Base-by-base conservation (phyloP, 2,797 vertebrate species). In the Poecilia velifera region DNA sequence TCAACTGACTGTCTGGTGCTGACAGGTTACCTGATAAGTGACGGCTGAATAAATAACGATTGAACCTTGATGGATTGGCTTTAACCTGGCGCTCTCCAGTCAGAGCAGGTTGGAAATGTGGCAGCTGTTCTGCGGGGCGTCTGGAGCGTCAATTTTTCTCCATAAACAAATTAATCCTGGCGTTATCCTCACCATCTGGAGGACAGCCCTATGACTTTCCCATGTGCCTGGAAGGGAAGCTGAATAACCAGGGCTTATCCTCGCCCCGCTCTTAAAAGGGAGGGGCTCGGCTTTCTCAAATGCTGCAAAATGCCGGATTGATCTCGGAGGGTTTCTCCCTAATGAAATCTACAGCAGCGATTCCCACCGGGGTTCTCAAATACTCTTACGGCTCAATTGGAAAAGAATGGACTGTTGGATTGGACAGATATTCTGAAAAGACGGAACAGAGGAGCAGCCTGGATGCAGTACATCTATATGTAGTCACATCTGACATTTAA, bases 131-230 rank as follows among this genome's bases (percentile, higher is more conserved):
- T 78, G 16, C 31, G 25, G 74, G 82, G 81, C 73, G 72, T 83
- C 84, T 78, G 72, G 57, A 80, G 74, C 57, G 36, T 87, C 70
- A 73, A 25, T 25, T 82, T 89, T 81, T 80, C 87, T 89, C 90
- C 84, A 90, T 80, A 91, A 91, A 91, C 86, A 93, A 90, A 91
- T 88, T 53, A 87, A 83, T 89, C 81, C 72, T 86, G 76, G 88
- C 82, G 83, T 84, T 84, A 88, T 90, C 72, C 78, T 82, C 73
- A 71, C 62, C 45, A 76, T 82, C 84, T 94, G 89, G 84, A 89
- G 74, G 75, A 81, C 20, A 22, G 80, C 84, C 73, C 81, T 87
- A 94, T 92, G 86, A 88, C 78, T 95, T 95, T 93, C 82, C 90
- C 92, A 93, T 91, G 85, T 93, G 93, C 83, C 77, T 76, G 72